These are phyloP conservation scores for Tinea pellionella DNA, from an alignment of 2,888 invertebrate genomes.

Conservation along the genomic window DNA sequence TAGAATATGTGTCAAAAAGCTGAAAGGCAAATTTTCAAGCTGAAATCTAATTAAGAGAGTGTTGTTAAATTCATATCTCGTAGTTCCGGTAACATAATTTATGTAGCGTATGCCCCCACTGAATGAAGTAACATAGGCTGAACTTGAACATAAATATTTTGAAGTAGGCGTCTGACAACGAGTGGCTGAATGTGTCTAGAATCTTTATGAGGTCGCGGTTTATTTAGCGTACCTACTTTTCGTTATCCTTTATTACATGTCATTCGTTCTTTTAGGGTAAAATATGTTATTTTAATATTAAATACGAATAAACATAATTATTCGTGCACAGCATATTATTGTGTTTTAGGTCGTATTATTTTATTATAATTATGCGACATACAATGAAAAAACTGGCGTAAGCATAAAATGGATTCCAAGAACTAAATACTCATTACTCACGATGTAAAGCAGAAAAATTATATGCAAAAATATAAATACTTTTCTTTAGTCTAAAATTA, in stretches of 20 bases:
- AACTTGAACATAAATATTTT: conserved; percentile 2
- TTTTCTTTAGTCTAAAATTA: background rate
- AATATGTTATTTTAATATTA: background rate
- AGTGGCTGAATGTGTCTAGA: conserved; percentile 6
- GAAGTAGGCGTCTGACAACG: conserved; percentile 6
- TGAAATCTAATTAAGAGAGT: background rate
- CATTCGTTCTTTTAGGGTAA: background rate
- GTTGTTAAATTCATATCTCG: conserved; percentile 1
- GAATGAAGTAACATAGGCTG: background rate
- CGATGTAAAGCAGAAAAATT: background rate
- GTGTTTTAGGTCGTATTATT: too few species aligned
- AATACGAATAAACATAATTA: too few species aligned
- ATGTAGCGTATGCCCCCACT: background rate
- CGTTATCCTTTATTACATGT: background rate
- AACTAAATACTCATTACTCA: background rate
- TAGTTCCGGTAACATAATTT: background rate
- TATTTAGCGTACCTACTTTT: background rate
- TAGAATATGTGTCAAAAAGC: too few species aligned
- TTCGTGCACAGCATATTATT: too few species aligned
- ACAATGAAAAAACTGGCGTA: too few species aligned
- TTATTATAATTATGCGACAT: too few species aligned
- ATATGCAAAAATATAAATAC: background rate
- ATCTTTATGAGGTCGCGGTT: background rate
- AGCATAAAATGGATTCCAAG: background rate
- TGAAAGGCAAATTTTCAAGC: too few species aligned